Evolutionary conservation across 2,797 vertebrate species (phyloP).

Genomic region (Bovichtus diacanthus): DNA sequence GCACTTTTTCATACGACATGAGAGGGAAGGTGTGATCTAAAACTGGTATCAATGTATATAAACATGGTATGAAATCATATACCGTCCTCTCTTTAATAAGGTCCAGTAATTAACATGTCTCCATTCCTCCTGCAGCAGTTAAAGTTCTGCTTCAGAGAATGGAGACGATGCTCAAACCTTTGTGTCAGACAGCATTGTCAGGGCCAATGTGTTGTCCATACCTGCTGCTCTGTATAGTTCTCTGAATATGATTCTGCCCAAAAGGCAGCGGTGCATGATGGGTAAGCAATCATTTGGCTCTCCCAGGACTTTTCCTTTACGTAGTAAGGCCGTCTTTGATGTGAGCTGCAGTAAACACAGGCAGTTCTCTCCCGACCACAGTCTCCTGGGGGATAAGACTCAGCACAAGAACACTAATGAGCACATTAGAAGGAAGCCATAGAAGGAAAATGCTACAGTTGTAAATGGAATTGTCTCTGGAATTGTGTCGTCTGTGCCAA

Average conservation of each 20-base stretch:
- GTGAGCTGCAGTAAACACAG: conserved; percentile 84
- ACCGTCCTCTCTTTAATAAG: conserved; percentile 14
- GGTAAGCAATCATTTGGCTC: conserved; percentile 77
- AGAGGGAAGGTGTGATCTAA: not conserved
- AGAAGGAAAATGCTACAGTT: conserved; percentile 80
- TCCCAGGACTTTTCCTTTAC: conserved; percentile 72
- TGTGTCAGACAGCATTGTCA: conserved; percentile 36
- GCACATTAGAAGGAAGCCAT: conserved; percentile 85
- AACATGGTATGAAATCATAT: too few relatives aligned
- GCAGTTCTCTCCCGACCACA: conserved; percentile 72
- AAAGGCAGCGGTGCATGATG: conserved; percentile 76
- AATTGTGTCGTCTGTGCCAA: conserved; percentile 57
- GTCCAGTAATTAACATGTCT: conserved; percentile 5
- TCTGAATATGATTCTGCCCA: conserved; percentile 65
- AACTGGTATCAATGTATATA: not conserved
- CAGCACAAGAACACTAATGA: conserved; percentile 86
- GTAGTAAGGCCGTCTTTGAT: conserved; percentile 80
- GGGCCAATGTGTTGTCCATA: conserved; percentile 24
- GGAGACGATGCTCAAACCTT: conserved; percentile 24
- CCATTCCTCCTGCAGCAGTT: not conserved
- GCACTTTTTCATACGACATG: not conserved
- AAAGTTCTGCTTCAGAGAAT: conserved; percentile 8
- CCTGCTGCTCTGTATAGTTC: conserved; percentile 37
- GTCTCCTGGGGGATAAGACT: conserved; percentile 79
- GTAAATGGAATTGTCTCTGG: conserved; percentile 80